Evolutionary conservation across 2,888 invertebrate species (phyloP).

Genomic region (Aplocera efformata): DNA sequence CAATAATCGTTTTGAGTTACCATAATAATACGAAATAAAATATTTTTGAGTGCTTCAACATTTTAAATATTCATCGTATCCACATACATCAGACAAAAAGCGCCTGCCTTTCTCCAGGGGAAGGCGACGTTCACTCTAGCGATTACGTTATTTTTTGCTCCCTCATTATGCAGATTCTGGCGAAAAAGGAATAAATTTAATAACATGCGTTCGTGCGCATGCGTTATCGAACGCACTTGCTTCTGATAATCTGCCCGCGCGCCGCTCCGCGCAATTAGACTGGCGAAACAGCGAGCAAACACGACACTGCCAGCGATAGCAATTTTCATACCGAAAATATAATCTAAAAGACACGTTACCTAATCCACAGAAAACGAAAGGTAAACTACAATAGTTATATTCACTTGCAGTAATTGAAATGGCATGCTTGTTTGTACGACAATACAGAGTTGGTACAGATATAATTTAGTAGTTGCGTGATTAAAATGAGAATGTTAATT

Average conservation of each 20-base stretch:
- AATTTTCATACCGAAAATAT: slow-evolving; percentile 40
- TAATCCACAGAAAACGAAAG: slow-evolving; percentile 64
- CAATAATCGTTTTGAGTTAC: slow-evolving; percentile 52
- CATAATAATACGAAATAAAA: slow-evolving; percentile 58
- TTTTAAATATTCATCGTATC: slow-evolving; percentile 67
- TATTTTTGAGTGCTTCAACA: slow-evolving; percentile 38
- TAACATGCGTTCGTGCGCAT: slow-evolving; percentile 77
- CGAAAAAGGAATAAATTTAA: slow-evolving; percentile 80
- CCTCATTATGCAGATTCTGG: slow-evolving; percentile 79
- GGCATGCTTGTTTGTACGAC: slow-evolving; percentile 56
- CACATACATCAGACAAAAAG: slow-evolving; percentile 55
- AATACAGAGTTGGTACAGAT: slow-evolving; percentile 46
- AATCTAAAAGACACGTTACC: slow-evolving; percentile 46
- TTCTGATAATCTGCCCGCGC: slow-evolving; percentile 76
- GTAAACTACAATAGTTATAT: slow-evolving; percentile 46
- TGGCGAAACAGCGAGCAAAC: slow-evolving; percentile 33
- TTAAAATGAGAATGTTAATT: slow-evolving; percentile 45
- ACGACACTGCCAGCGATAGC: slow-evolving; percentile 24
- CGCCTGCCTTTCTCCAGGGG: slow-evolving; percentile 67
- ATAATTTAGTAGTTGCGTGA: slow-evolving; percentile 45
- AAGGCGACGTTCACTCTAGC: slow-evolving; percentile 71
- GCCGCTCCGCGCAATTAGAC: slow-evolving; percentile 65
- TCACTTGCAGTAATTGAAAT: slow-evolving; percentile 62
- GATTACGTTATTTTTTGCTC: slow-evolving; percentile 72
- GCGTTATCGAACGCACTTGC: slow-evolving; percentile 79